phyloP scores from a whole-genome alignment of 2,888 invertebrate species.

The Oeneis ivallda region DNA sequence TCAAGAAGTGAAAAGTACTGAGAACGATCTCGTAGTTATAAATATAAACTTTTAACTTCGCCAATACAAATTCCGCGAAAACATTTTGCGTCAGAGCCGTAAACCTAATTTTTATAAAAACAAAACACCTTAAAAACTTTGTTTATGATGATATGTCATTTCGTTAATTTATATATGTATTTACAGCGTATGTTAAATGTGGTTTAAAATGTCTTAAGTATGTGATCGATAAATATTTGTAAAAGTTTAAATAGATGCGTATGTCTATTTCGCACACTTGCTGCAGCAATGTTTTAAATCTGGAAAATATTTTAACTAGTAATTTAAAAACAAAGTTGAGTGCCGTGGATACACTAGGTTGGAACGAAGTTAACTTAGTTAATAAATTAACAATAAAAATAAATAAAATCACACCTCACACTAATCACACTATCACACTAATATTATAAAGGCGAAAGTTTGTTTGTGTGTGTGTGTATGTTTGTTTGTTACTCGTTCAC shows the following conservation, averaged over 20 bases:
- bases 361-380: too few species aligned
- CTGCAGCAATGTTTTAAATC: too few species aligned
- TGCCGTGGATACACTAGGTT: too few species aligned
- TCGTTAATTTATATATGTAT: background rate
- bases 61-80: conserved; percentile 8
- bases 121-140: conserved; percentile 7
- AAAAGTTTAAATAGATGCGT: conserved; percentile 4
- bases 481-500: too few species aligned
- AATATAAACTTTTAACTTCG: background rate
- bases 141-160: background rate
- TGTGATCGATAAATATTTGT: background rate
- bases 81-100: conserved; percentile 7
- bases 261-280: background rate
- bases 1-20: background rate
- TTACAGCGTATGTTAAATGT: background rate
- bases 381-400: too few species aligned
- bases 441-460: too few species aligned
- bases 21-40: background rate
- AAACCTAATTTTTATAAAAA: conserved; percentile 3
- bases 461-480: too few species aligned
- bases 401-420: too few species aligned
- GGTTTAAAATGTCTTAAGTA: background rate
- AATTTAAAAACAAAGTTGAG: too few species aligned
- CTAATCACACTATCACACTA: too few species aligned
- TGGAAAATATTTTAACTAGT: too few species aligned